Evolutionary conservation across 2,797 vertebrate species (phyloP), one percentile per base, ranked within the genome.

Genomic region (Jordanella pulchra): DNA sequence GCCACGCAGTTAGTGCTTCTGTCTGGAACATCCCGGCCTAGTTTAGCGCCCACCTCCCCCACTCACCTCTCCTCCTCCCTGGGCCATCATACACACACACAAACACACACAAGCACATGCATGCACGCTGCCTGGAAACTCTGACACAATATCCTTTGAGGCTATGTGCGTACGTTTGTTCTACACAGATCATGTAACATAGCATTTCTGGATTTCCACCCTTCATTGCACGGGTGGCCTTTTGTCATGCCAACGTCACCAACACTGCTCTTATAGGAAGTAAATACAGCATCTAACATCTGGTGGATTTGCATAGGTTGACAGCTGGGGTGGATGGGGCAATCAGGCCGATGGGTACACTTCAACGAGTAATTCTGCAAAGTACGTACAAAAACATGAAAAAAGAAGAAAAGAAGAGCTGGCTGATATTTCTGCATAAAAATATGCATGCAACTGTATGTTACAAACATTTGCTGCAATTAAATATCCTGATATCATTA

Each of bases 1-100:
- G 91, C 90, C 88, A 84, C 81, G 87, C 90, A 93, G 94, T 82
- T 80, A 89, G 86, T 74, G 69, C 88, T 85, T 85, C 88, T 87
- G 94, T 91, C 92, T 92, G 93, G 94, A 95, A 95, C 94, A 96
- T 95, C 94, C 93, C 92, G 94, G 92, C 93, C 94, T 95, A 94
- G 87, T 95, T 96, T 93, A 93, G 87, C 39, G 25, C 27, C 67
- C 67, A 7, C 39, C 87, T 90, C 77, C 73, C 79, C 72, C 54
- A 32, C 32, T 61, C 23, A 23, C 35, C 35, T 42, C 60, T 47
- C 65, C 66, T 58, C 86, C 78, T 76, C 58, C 75, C 68, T 30
- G 65, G 78, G 63, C 83, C 63, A 64, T 58, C 17, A 83, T 63
- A 82, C 66, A 75, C 78, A 78, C 65, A 78, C 72, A 74, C 47